Evolutionary conservation across 2,888 invertebrate species (phyloP).

Genomic region (Heliconius sara): DNA sequence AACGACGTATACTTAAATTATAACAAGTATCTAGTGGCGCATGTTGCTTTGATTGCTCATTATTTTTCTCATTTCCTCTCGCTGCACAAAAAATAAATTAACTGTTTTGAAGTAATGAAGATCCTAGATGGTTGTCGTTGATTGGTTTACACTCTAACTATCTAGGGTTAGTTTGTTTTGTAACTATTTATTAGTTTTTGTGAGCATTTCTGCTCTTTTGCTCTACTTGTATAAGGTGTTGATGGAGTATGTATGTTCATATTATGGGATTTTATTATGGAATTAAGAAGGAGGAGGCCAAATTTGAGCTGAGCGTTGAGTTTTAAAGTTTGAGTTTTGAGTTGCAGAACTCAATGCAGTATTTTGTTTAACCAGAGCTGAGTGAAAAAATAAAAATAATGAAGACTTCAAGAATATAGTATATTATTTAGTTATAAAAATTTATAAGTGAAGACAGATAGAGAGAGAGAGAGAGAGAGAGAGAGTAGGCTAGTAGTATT

Average conservation of each 20-base stretch:
- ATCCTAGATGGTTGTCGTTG: conserved; percentile 33
- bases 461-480: too few relatives aligned
- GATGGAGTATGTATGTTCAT: too few relatives aligned
- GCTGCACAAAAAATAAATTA: conserved; percentile 54
- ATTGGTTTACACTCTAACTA: conserved; percentile 30
- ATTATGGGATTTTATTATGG: not conserved
- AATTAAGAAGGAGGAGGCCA: too few relatives aligned
- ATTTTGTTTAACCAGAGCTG: too few relatives aligned
- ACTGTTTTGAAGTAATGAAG: conserved; percentile 52
- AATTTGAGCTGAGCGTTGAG: too few relatives aligned
- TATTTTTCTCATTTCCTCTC: conserved; percentile 65
- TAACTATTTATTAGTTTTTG: conserved; percentile 10
- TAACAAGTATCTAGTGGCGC: conserved; percentile 30
- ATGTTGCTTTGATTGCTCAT: conserved; percentile 54
- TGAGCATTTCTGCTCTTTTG: conserved; percentile 8
- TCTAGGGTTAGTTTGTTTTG: conserved; percentile 22
- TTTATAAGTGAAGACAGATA: too few relatives aligned
- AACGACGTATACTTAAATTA: conserved; percentile 32
- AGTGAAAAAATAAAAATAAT: too few relatives aligned
- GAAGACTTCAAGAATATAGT: too few relatives aligned
- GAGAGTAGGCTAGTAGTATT: too few relatives aligned
- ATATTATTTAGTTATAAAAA: too few relatives aligned
- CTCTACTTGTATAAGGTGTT: conserved; percentile 3
- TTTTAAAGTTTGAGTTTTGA: too few relatives aligned
- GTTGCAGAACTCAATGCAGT: too few relatives aligned